Evolutionary conservation across 2,113 vertebrate genomes (phyloP).

Genomic region (Ptychochromis oligacanthus): DNA sequence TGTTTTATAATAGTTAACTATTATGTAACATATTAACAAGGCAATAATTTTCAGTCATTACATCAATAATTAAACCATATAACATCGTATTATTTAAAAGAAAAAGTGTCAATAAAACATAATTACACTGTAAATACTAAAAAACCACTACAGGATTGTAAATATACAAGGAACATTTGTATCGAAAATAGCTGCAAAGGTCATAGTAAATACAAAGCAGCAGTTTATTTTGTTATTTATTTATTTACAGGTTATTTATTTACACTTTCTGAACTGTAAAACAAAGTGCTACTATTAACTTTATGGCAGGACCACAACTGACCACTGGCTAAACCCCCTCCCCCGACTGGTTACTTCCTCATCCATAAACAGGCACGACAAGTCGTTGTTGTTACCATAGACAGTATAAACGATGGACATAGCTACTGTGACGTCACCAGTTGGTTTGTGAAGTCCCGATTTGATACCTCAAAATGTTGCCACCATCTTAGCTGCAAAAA

Average conservation of each 20-base stretch:
- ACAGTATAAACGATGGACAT: not conserved
- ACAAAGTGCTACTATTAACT: constrained; percentile 30
- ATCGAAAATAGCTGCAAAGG: not conserved
- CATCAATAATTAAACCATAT: not conserved
- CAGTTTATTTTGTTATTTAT: constrained; percentile 11
- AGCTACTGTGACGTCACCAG: not conserved
- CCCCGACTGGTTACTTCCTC: not conserved
- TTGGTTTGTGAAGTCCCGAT: not conserved
- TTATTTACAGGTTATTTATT: constrained; percentile 6
- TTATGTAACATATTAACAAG: not conserved
- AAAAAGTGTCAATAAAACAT: constrained; percentile 4
- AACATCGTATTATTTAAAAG: not conserved
- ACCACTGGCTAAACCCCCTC: not conserved
- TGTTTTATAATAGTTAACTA: not conserved
- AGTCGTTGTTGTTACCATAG: too few relatives aligned
- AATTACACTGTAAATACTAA: constrained; percentile 20
- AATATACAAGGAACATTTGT: constrained; percentile 26
- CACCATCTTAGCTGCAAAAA: not conserved
- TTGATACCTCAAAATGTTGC: not conserved
- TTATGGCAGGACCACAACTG: not conserved
- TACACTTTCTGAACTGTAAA: constrained; percentile 14
- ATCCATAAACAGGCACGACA: not conserved
- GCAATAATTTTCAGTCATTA: constrained; percentile 1
- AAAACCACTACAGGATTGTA: not conserved
- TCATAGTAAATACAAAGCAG: not conserved